Evolutionary conservation across 2,797 vertebrate genomes (phyloP).

Genomic region (Botia kubotai): DNA sequence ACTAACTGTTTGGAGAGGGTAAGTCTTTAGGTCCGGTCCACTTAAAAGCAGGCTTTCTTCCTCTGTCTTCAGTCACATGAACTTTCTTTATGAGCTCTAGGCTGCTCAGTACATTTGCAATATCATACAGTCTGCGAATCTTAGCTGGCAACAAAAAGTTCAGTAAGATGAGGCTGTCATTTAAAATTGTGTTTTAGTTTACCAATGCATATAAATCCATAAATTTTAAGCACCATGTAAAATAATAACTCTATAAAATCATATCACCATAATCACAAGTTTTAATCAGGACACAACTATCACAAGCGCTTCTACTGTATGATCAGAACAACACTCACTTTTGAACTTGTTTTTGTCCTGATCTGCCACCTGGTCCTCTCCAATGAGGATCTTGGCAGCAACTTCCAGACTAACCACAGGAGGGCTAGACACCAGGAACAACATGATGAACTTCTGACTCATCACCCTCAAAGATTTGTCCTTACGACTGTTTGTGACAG

Average conservation of each 20-base stretch:
- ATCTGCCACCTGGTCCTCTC: slow-evolving; percentile 89
- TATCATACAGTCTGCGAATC: slow-evolving; percentile 94
- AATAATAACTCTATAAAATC: neutral
- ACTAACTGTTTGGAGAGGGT: slow-evolving; percentile 78
- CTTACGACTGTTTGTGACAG: slow-evolving; percentile 90
- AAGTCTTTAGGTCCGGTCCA: slow-evolving; percentile 90
- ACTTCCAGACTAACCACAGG: slow-evolving; percentile 92
- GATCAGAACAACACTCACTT: slow-evolving; percentile 82
- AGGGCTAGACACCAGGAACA: slow-evolving; percentile 91
- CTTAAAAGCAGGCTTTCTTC: slow-evolving; percentile 92
- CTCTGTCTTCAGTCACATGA: slow-evolving; percentile 89
- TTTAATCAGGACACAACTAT: neutral
- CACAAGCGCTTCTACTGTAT: neutral
- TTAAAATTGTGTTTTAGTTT: neutral
- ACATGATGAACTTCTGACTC: slow-evolving; percentile 99
- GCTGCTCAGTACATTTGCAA: slow-evolving; percentile 95
- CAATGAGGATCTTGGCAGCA: slow-evolving; percentile 96
- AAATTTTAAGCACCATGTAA: too few relatives aligned
- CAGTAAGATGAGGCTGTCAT: neutral
- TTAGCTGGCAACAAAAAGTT: slow-evolving; percentile 82
- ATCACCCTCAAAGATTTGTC: slow-evolving; percentile 96
- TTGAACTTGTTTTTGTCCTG: slow-evolving; percentile 97
- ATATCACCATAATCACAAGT: neutral
- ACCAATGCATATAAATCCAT: too few relatives aligned
- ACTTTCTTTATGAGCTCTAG: slow-evolving; percentile 96